Evolutionary conservation across 2,888 invertebrate genomes (phyloP).

Genomic region (Gnatocerus cornutus): DNA sequence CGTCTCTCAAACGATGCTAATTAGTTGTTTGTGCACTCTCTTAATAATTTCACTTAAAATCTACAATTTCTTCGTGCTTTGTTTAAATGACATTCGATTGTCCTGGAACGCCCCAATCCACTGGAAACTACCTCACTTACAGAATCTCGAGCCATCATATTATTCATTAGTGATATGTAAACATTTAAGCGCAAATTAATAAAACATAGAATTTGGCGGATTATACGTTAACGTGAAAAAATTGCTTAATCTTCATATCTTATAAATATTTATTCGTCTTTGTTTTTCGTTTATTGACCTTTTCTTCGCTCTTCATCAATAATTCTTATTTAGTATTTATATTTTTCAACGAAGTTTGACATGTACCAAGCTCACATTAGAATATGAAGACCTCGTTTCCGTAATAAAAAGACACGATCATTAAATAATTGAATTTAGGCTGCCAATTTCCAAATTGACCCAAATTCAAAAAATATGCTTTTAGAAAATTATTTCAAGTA

Average conservation of each 20-base stretch:
- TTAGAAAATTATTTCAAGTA: too few relatives aligned
- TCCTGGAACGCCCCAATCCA: too few relatives aligned
- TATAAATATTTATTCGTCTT: background rate
- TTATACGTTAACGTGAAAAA: background rate
- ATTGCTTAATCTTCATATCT: background rate
- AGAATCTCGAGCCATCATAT: too few relatives aligned
- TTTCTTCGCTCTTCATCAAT: background rate
- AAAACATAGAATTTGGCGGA: background rate
- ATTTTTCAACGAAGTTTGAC: too few relatives aligned
- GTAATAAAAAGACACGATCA: too few relatives aligned
- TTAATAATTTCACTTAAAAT: slow-evolving; percentile 13
- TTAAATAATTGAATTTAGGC: too few relatives aligned
- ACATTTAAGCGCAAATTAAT: slow-evolving; percentile 3
- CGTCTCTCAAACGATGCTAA: slow-evolving; percentile 16
- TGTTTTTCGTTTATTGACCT: slow-evolving; percentile 10
- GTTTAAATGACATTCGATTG: background rate
- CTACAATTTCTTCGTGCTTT: slow-evolving; percentile 1
- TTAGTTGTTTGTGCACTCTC: slow-evolving; percentile 15
- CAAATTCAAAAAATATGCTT: too few relatives aligned
- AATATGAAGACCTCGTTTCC: too few relatives aligned
- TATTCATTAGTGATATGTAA: too few relatives aligned
- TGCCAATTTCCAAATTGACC: too few relatives aligned
- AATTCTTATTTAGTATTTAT: slow-evolving; percentile 1
- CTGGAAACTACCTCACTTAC: too few relatives aligned
- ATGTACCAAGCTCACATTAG: too few relatives aligned